These are phyloP conservation scores for Caenorhabditis remanei DNA, from an alignment of 1,140 invertebrate species.

Conservation along the genomic window DNA sequence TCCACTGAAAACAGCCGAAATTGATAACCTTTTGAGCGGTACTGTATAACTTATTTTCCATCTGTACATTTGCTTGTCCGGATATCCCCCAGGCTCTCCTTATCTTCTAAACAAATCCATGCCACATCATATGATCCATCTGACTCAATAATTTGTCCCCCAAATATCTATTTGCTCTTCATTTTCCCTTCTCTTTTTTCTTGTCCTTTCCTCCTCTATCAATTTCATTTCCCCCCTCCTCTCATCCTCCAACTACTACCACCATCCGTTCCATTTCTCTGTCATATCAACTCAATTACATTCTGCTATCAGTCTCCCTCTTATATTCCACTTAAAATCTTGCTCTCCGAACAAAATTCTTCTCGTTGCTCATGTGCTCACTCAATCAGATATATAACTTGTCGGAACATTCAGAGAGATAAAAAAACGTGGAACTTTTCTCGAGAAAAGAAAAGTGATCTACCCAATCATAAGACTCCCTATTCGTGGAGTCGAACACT, in stretches of 20 bases:
- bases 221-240: background rate
- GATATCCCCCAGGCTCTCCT: too few species aligned
- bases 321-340: background rate
- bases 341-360: too few species aligned
- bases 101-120: too few species aligned
- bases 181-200: background rate
- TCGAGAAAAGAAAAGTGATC: background rate
- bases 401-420: background rate
- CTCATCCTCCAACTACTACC: too few species aligned
- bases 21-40: too few species aligned
- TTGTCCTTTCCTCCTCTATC: background rate
- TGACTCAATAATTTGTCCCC: background rate
- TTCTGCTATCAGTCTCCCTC: background rate
- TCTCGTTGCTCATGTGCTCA: too few species aligned
- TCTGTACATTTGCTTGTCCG: too few species aligned
- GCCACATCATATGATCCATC: background rate
- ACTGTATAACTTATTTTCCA: too few species aligned
- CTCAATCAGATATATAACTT: background rate
- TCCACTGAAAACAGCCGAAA: too few species aligned
- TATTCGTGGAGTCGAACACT: background rate
- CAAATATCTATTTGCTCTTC: conserved; percentile 9
- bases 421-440: background rate
- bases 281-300: background rate
- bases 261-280: too few species aligned
- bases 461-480: background rate